Percentiles rank a stretch among this genome's conserved stretches.
Conservation (phyloP, 2,113 vertebrate species). For the Ceratotherium simum region DNA sequence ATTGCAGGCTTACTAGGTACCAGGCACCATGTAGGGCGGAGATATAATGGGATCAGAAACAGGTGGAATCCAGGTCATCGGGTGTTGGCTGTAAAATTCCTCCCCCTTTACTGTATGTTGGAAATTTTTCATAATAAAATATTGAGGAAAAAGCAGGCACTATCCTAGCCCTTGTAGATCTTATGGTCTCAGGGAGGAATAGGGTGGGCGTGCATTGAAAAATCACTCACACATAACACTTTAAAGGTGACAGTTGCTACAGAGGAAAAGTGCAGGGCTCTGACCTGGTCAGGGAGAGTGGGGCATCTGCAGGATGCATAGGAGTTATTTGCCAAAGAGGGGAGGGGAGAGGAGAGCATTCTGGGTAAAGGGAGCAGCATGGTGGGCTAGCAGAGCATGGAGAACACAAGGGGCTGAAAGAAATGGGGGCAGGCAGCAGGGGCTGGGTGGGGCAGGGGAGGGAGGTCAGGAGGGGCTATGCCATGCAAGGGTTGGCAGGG, state of each 20-base stretch:
- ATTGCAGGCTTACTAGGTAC: fast-evolving
- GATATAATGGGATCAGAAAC: neutral
- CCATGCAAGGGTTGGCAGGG: fast-evolving
- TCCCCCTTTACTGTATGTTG: neutral
- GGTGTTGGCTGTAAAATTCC: neutral
- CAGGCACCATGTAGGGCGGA: neutral
- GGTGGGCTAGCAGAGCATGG: too few relatives aligned
- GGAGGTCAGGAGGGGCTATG: neutral
- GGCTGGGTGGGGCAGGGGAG: neutral
- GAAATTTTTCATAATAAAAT: neutral
- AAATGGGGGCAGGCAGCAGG: neutral
- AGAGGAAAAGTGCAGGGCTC: neutral
- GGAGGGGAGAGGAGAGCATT: neutral
- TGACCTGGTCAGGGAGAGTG: neutral
- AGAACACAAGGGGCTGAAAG: neutral
- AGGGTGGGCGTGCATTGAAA: neutral
- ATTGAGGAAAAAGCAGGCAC: neutral
- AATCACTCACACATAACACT: neutral
- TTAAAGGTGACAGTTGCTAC: neutral
- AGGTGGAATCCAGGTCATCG: neutral
- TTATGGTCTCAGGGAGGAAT: neutral
- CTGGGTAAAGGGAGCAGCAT: neutral
- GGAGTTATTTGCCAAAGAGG: neutral
- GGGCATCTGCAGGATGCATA: neutral
- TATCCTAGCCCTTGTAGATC: neutral